These are phyloP conservation scores for Clanis bilineata DNA, from an alignment of 2,888 invertebrate species.

Conservation along the genomic window DNA sequence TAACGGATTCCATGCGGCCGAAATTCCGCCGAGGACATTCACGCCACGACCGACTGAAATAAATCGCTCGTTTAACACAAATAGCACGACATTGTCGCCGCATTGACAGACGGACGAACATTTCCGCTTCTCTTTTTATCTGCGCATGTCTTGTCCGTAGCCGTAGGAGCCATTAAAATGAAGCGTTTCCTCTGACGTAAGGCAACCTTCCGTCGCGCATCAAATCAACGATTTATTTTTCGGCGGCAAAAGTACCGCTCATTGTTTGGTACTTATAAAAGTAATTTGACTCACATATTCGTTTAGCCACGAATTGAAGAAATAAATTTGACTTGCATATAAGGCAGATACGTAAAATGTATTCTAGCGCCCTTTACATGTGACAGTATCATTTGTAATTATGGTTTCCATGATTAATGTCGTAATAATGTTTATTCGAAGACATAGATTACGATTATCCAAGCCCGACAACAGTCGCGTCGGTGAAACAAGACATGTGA, in stretches of 20 bases:
- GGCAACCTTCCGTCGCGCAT: slow-evolving; percentile 50
- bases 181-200: slow-evolving; percentile 62
- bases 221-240: slow-evolving; percentile 40
- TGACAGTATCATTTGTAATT: background rate
- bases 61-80: slow-evolving; percentile 80
- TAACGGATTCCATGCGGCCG: slow-evolving; percentile 78
- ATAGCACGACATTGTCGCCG: slow-evolving; percentile 77
- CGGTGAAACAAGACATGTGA: slow-evolving; percentile 35
- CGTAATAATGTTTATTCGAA: background rate
- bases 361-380: background rate
- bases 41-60: slow-evolving; percentile 79
- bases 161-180: slow-evolving; percentile 42
- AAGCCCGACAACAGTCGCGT: slow-evolving; percentile 50
- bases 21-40: slow-evolving; percentile 79
- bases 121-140: slow-evolving; percentile 76
- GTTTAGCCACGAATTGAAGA: slow-evolving; percentile 33
- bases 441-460: background rate
- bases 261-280: slow-evolving; percentile 29
- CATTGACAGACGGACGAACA: slow-evolving; percentile 74
- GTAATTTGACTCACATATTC: slow-evolving; percentile 48
- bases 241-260: slow-evolving; percentile 20
- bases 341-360: background rate
- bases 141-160: slow-evolving; percentile 30
- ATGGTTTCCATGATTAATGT: background rate
- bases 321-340: slow-evolving; percentile 23